Conservation (phyloP, 2,888 invertebrate genomes). For the Drosophila mettleri region DNA sequence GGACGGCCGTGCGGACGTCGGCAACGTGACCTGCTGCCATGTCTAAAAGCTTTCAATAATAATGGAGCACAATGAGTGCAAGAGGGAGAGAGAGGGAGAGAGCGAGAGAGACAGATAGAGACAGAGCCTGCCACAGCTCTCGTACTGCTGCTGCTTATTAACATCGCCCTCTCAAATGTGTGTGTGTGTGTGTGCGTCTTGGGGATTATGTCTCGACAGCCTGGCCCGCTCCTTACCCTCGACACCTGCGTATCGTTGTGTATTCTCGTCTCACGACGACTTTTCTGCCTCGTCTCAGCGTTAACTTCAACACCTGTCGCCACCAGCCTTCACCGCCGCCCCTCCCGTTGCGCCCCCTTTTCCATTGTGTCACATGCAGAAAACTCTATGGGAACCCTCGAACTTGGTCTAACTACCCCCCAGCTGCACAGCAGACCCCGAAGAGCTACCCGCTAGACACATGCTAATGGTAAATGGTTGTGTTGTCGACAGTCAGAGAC, state of each 20-base stretch:
- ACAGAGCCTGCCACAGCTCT: slow-evolving; percentile 21
- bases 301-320: slow-evolving; percentile 59
- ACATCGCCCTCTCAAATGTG: slow-evolving; percentile 29
- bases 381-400: background rate
- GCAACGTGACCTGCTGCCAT: slow-evolving; percentile 71
- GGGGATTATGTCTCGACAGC: slow-evolving; percentile 55
- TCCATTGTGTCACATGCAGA: slow-evolving; percentile 7
- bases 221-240: background rate
- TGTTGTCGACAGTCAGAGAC: slow-evolving; percentile 68
- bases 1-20: slow-evolving; percentile 26
- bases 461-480: slow-evolving; percentile 77
- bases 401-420: slow-evolving; percentile 1
- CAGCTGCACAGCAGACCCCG: background rate
- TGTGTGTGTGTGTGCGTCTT: slow-evolving; percentile 40
- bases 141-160: slow-evolving; percentile 47
- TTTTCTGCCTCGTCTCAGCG: slow-evolving; percentile 32
- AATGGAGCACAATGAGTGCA: slow-evolving; percentile 32
- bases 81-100: slow-evolving; percentile 2
- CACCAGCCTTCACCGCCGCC: slow-evolving; percentile 12
- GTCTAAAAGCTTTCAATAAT: slow-evolving; percentile 80
- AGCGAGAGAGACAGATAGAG: slow-evolving; percentile 7
- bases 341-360: background rate
- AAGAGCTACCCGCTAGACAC: slow-evolving; percentile 49
- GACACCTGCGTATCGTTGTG: slow-evolving; percentile 7
- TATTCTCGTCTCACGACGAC: slow-evolving; percentile 21